Evolutionary conservation across 2,797 vertebrate species (phyloP).

Genomic region (Leptodactylus fallax): DNA sequence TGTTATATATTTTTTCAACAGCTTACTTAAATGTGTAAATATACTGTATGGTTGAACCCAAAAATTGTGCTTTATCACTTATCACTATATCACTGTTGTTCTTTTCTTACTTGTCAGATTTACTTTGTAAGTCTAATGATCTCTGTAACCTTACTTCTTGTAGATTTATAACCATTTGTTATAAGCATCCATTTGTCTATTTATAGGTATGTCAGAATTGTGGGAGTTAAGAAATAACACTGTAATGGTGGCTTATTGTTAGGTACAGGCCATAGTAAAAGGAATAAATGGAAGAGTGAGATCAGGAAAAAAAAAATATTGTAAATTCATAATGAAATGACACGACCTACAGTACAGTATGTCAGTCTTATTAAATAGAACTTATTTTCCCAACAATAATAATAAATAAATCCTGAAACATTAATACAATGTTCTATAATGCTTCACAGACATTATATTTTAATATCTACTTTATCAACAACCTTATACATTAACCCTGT

Average conservation of each 20-base stretch:
- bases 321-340: background rate
- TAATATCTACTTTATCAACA: background rate
- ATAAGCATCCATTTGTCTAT: conserved; percentile 1
- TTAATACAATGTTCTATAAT: background rate
- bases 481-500: background rate
- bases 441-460: background rate
- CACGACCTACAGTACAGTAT: background rate
- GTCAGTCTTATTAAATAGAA: background rate
- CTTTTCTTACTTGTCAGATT: background rate
- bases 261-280: background rate
- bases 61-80: background rate
- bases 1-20: background rate
- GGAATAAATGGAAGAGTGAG: background rate
- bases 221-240: background rate
- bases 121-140: background rate
- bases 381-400: background rate
- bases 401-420: background rate
- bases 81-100: background rate
- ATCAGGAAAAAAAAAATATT: background rate
- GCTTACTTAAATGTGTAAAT: background rate
- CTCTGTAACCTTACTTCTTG: background rate
- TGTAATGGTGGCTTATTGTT: background rate
- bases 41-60: background rate
- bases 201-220: background rate
- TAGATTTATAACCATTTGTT: background rate